phyloP scores from a whole-genome alignment of 2,888 invertebrate genomes.

The Nomada fabriciana region DNA sequence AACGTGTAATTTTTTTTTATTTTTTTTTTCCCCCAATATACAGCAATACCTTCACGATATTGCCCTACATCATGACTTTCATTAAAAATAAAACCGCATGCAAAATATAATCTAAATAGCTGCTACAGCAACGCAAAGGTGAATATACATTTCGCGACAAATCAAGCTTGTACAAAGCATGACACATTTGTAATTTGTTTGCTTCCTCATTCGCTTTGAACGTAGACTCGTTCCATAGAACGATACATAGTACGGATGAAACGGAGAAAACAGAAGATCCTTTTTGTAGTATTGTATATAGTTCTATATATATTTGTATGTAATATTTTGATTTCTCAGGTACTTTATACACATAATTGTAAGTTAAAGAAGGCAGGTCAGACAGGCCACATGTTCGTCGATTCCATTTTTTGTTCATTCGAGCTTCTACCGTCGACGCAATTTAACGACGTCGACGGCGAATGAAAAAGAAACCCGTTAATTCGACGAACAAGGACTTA shows the following conservation, averaged over 20 bases:
- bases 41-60: conserved; percentile 6
- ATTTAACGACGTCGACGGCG: background rate
- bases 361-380: conserved; percentile 77
- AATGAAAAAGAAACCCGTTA: conserved; percentile 51
- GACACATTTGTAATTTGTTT: conserved; percentile 35
- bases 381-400: conserved; percentile 59
- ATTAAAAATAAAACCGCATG: conserved; percentile 69
- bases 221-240: conserved; percentile 35
- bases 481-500: conserved; percentile 49
- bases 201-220: conserved; percentile 19
- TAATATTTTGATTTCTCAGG: conserved; percentile 79
- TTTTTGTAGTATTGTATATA: conserved; percentile 14
- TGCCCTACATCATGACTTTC: conserved; percentile 21
- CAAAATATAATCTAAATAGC: conserved; percentile 68
- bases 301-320: conserved; percentile 46
- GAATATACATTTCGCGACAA: conserved; percentile 53
- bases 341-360: conserved; percentile 84
- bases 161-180: conserved; percentile 64
- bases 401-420: conserved; percentile 26
- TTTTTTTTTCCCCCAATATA: conserved; percentile 47
- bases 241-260: conserved; percentile 20
- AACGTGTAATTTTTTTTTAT: conserved; percentile 43
- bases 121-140: conserved; percentile 49
- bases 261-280: conserved; percentile 18
- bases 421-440: background rate